Evolutionary conservation across 2,113 vertebrate species (phyloP).

Genomic region (Hystrix cristata): DNA sequence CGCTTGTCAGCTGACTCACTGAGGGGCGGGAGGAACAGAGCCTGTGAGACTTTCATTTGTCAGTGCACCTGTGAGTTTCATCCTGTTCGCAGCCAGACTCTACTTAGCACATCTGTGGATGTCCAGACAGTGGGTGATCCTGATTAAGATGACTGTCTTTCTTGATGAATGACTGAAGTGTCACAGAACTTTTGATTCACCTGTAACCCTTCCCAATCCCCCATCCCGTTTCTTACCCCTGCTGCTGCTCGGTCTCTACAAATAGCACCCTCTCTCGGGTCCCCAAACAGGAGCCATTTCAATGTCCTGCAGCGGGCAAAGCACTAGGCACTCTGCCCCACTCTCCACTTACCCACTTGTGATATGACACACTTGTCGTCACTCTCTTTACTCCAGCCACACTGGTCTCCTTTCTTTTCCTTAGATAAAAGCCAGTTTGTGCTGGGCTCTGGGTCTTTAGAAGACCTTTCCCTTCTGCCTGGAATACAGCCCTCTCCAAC

Average conservation of each 20-base stretch:
- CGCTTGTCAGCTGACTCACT: not conserved
- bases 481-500: not conserved
- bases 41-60: not conserved
- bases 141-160: not conserved
- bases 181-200: not conserved
- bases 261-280: not conserved
- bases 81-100: not conserved
- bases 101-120: not conserved
- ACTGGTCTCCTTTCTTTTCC: not conserved
- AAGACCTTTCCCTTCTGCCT: not conserved
- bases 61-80: not conserved
- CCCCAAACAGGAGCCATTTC: not conserved
- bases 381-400: not conserved
- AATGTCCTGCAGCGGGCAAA: not conserved
- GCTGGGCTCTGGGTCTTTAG: not conserved
- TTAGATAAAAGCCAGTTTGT: not conserved
- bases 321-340: not conserved
- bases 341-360: not conserved
- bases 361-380: not conserved
- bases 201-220: not conserved
- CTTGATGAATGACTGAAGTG: not conserved
- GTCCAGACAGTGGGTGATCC: fast-evolving
- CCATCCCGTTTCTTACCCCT: not conserved
- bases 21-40: not conserved
- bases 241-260: not conserved